Base-by-base conservation (phyloP, 2,797 vertebrate species). In the Buceros bicornis region DNA sequence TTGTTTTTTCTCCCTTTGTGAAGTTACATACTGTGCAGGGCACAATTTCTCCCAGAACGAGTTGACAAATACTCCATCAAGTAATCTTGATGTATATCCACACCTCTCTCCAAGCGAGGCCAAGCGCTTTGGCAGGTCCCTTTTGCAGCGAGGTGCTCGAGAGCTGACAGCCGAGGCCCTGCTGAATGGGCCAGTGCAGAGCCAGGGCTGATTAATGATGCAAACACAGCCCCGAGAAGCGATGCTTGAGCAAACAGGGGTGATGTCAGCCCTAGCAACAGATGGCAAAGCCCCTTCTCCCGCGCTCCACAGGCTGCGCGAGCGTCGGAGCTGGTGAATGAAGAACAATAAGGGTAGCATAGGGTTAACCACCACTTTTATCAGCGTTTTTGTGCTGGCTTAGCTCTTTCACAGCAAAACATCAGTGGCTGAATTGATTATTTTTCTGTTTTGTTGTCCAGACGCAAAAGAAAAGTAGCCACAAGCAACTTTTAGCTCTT, bases 181-280 rank as follows among this genome's bases (percentile, higher is more conserved):
- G 33, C 93, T 97, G 95, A 98, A 97, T 73, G 90, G 95, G 77
- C 54, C 87, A 76, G 82, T 66, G 0, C 87, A 80, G 91, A 51
- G 78, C 92, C 50, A 19, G 35, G 10, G 25, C 81, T 97, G 96
- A 95, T 97, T 87, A 97, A 94, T n/a, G 64, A 89, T 70, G 53
- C 79, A 78, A 67, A 80, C 62, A 76, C 83, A 83, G 67, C 90
- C 90, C 62, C 5, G 6, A 57, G 86, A 66, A 88, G 94, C 87
- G 15, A 57, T 40, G 79, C 58, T 69, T 70, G 93, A 81, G 94
- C 81, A 92, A 72, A 81, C 61, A 74, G 67, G 60, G 56, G 43
- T 98, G 98, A 98, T 97, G 98, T 98, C 97, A 98, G 96, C 93
- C 97, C 76, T 90, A 90, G 97, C 95, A 97, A 97, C 97, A 97